These are phyloP conservation scores for Propsilocerus akamusi DNA, from an alignment of 1,140 invertebrate species.

Conservation along the genomic window DNA sequence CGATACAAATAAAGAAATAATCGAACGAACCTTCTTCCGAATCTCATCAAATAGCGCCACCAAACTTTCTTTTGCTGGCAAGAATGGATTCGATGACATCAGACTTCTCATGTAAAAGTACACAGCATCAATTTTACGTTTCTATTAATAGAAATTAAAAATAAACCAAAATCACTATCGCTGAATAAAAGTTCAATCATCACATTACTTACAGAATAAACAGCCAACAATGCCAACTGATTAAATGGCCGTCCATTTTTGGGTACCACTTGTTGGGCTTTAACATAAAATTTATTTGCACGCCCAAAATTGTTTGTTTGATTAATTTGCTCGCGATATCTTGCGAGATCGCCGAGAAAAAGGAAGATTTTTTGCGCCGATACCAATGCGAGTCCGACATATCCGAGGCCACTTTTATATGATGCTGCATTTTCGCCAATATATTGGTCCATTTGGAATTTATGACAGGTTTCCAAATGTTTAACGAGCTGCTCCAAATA, in stretches of 20 bases:
- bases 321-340: slow-evolving; percentile 73
- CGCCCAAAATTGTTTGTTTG: slow-evolving; percentile 70
- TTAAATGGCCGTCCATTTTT: slow-evolving; percentile 91
- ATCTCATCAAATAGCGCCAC: slow-evolving; percentile 83
- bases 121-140: slow-evolving; percentile 86
- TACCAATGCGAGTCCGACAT: slow-evolving; percentile 54
- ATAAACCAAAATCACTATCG: slow-evolving; percentile 7
- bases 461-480: slow-evolving; percentile 50
- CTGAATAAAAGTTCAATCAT: slow-evolving; percentile 5
- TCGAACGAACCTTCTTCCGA: slow-evolving; percentile 85
- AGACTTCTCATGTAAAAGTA: slow-evolving; percentile 93
- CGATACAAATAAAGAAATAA: too few relatives aligned
- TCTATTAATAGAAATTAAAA: slow-evolving; percentile 31
- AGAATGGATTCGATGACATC: slow-evolving; percentile 82
- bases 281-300: slow-evolving; percentile 76
- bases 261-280: slow-evolving; percentile 83
- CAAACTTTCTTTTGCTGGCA: slow-evolving; percentile 73
- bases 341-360: slow-evolving; percentile 75
- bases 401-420: slow-evolving; percentile 40
- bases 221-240: slow-evolving; percentile 80
- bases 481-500: slow-evolving; percentile 63
- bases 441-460: slow-evolving; percentile 49
- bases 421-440: slow-evolving; percentile 20
- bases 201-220: slow-evolving; percentile 78
- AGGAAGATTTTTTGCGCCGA: slow-evolving; percentile 75